phyloP scores from a whole-genome alignment of 2,888 invertebrate species.

The Lithophane socia region DNA sequence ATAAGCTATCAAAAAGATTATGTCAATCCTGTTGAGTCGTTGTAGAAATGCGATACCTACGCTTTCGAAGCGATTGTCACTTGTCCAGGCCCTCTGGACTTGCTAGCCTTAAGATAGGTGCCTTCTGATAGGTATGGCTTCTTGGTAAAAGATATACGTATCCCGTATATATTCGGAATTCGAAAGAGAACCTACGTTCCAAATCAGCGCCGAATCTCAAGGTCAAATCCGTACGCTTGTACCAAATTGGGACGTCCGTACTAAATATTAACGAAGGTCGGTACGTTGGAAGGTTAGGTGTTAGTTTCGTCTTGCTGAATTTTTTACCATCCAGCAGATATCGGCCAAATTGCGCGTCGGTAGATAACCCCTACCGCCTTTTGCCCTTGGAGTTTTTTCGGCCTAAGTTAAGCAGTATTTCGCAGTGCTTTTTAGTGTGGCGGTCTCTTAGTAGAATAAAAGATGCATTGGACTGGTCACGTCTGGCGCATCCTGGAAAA shows the following conservation, averaged over 20 bases:
- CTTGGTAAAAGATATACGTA: not conserved
- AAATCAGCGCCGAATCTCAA: constrained; percentile 1
- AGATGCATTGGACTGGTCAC: no score
- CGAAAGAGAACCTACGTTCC: not conserved
- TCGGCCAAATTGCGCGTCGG: constrained; percentile 1
- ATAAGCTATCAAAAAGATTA: no score
- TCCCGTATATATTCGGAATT: not conserved
- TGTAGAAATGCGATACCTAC: no score
- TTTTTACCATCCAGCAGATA: constrained; percentile 23
- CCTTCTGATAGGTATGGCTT: not conserved
- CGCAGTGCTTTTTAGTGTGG: not conserved
- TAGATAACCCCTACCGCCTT: no score
- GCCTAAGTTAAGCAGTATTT: not conserved
- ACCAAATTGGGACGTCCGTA: constrained; percentile 24
- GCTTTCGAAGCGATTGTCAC: no score
- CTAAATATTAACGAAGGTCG: constrained; percentile 43
- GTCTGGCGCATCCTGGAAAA: no score
- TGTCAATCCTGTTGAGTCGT: no score
- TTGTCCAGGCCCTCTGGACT: no score
- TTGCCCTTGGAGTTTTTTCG: not conserved
- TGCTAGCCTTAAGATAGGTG: not conserved
- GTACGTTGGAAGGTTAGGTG: constrained; percentile 6
- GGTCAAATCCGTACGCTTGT: not conserved
- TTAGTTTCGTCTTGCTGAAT: constrained; percentile 10
- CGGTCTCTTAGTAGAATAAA: not conserved